Evolutionary conservation across 2,888 invertebrate genomes (phyloP), one percentile per base, ranked within the genome.

Genomic region (Hecatera dysodea): DNA sequence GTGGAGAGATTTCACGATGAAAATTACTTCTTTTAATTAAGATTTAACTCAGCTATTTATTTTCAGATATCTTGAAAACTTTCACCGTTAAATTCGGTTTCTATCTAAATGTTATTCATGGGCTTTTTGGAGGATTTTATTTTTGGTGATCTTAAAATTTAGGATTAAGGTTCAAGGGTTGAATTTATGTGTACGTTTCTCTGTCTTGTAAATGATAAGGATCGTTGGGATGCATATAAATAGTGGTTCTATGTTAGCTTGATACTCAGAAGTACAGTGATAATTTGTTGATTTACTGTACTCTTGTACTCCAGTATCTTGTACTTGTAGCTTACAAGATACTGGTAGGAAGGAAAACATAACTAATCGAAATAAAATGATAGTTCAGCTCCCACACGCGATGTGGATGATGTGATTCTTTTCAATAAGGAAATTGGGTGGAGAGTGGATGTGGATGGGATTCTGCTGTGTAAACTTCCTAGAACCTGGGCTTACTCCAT

Each of bases 11-110:
- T 73, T 59, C 36, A 63, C 64, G 62, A 70, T 73, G 67, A 53
- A 67, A 81, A 80, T 61, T 44, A 83, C 75, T 80, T 83, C 71
- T 75, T 78, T 75, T 83, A 67, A 77, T 83, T 81, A 75, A 77
- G 52, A 67, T 81, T 72, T 60, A 69, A 68, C 74, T 75, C 24
- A 8, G 64, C 46, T 52, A 70, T 72, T 78, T 67, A 55, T 68
- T 69, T 75, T 61, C n/a, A 67, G 57, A 73, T 78, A 60, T 61
- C 66, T 55, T 59, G 36, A 19, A 56, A 81, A 83, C 69, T 73
- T 78, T 71, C 19, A 27, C 22, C 39, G 42, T 68, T 62, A 78
- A 82, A 61, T 19, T 56, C 46, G 24, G 42, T 44, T 73, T 56
- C 27, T 76, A 36, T 68, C 39, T 53, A 5, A 57, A 77, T 63